Conservation (phyloP, 2,113 vertebrate genomes). For the Megaceryle torquata region DNA sequence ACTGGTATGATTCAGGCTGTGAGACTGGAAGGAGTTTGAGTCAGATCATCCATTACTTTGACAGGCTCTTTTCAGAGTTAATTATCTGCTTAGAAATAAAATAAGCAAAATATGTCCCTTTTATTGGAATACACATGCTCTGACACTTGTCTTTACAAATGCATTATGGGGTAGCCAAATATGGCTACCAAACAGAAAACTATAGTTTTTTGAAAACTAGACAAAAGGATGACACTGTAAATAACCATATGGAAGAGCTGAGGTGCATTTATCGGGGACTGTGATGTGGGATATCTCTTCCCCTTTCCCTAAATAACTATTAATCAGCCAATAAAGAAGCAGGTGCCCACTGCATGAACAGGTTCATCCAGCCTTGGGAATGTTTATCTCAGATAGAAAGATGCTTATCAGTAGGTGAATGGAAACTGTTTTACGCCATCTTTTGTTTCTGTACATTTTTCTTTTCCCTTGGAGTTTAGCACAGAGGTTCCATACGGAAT, state of each 20-base stretch:
- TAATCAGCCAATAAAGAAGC: not conserved
- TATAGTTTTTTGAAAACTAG: not conserved
- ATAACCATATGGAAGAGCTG: not conserved
- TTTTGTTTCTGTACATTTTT: not conserved
- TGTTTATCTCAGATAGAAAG: not conserved
- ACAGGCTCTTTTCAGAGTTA: not conserved
- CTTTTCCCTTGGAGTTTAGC: not conserved
- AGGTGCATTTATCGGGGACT: not conserved
- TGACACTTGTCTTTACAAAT: not conserved
- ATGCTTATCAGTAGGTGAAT: not conserved
- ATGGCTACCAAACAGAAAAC: not conserved
- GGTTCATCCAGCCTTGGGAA: not conserved
- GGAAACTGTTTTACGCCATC: not conserved
- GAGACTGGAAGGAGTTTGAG: not conserved
- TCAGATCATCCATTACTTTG: not conserved
- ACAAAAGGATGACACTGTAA: not conserved
- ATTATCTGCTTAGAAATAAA: not conserved
- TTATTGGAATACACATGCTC: not conserved
- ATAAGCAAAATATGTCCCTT: not conserved
- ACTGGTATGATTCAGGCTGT: not conserved
- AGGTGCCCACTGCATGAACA: not conserved
- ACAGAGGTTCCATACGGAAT: not conserved
- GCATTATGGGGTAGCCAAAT: not conserved
- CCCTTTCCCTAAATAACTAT: not conserved
- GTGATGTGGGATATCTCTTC: not conserved